These are phyloP conservation scores for Brassicogethes aeneus DNA, from an alignment of 2,888 invertebrate genomes.

Conservation along the genomic window DNA sequence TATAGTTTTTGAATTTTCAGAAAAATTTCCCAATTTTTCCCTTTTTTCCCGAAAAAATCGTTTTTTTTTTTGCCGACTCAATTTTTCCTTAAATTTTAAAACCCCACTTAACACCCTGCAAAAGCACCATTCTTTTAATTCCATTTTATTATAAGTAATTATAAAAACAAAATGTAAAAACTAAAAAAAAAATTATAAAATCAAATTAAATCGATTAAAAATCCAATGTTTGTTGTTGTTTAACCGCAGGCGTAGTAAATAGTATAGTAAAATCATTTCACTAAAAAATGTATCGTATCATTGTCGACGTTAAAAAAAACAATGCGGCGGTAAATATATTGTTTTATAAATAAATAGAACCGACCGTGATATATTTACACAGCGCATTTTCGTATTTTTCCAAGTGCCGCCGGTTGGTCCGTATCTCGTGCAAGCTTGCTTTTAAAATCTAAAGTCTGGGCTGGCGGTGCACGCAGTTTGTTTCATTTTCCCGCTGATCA, in stretches of 20 bases:
- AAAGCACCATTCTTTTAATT: no score
- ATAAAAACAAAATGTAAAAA: no score
- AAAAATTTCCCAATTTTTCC: no score
- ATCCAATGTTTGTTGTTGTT: neutral
- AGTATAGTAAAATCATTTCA: no score
- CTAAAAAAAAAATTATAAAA: no score
- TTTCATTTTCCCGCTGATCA: slow-evolving; percentile 29
- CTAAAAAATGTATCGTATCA: neutral
- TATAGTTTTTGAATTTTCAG: no score
- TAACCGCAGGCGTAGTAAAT: neutral
- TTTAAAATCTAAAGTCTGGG: neutral
- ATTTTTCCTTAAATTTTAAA: no score
- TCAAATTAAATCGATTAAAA: no score
- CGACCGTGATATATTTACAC: slow-evolving; percentile 23
- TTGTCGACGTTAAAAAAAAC: neutral
- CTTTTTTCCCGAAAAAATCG: no score
- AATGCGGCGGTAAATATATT: slow-evolving; percentile 9
- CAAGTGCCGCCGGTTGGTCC: slow-evolving; percentile 10
- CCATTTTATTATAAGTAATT: no score
- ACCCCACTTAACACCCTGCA: no score
- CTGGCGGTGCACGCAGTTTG: slow-evolving; percentile 20
- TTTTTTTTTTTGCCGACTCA: no score
- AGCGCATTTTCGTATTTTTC: slow-evolving; percentile 22
- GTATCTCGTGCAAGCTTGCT: neutral
- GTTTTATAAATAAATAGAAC: slow-evolving; percentile 23